Evolutionary conservation across 2,888 invertebrate species (phyloP).

Genomic region (Bombyx huttoni): DNA sequence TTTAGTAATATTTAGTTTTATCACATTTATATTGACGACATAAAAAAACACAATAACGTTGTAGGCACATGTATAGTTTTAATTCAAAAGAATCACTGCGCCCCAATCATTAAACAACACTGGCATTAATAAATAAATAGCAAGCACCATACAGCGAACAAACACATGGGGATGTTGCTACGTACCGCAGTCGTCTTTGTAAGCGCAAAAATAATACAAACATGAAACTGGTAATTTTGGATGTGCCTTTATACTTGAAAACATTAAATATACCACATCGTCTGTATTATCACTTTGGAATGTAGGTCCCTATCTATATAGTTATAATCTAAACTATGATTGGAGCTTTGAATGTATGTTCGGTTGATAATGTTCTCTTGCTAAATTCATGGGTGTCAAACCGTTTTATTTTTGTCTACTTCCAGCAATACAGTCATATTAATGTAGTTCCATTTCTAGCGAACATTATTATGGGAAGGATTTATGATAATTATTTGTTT

Average conservation of each 20-base stretch:
- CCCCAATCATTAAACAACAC: conserved; percentile 56
- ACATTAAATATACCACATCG: not conserved
- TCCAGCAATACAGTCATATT: too few relatives aligned
- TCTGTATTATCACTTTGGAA: not conserved
- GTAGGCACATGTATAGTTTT: conserved; percentile 30
- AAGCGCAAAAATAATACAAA: conserved; percentile 12
- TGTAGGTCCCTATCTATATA: too few relatives aligned
- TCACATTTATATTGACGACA: conserved; percentile 23
- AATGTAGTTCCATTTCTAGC: too few relatives aligned
- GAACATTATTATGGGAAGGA: too few relatives aligned
- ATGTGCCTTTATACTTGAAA: not conserved
- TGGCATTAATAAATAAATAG: conserved; percentile 58
- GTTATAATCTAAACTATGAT: too few relatives aligned
- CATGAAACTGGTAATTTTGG: conserved; percentile 7
- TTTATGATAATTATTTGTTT: too few relatives aligned
- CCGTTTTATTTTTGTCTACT: too few relatives aligned
- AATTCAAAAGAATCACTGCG: conserved; percentile 51
- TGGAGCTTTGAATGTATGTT: too few relatives aligned
- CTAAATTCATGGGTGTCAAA: too few relatives aligned
- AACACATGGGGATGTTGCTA: conserved; percentile 43
- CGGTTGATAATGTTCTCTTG: too few relatives aligned
- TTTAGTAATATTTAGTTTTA: conserved; percentile 7
- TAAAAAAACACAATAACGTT: conserved; percentile 22
- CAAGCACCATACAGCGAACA: conserved; percentile 32
- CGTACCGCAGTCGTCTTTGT: conserved; percentile 1